Evolutionary conservation across 2,113 vertebrate genomes (phyloP).

Genomic region (Galbula dea): DNA sequence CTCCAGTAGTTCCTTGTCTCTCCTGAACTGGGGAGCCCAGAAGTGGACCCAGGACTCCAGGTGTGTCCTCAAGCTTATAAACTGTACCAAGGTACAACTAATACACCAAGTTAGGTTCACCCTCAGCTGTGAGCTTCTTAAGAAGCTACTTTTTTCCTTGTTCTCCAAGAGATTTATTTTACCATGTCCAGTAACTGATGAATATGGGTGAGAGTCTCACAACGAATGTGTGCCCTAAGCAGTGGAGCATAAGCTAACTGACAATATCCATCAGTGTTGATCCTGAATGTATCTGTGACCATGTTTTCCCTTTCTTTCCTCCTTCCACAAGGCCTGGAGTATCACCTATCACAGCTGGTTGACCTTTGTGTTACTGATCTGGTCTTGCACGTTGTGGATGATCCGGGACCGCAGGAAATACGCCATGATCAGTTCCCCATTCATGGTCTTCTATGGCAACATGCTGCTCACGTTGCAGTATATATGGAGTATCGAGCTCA

Average conservation of each 20-base stretch:
- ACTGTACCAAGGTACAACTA: too few relatives aligned
- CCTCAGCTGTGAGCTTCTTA: too few relatives aligned
- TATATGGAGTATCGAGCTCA: conserved; percentile 88
- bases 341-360: conserved; percentile 98
- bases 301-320: background rate
- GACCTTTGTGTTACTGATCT: conserved; percentile 93
- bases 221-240: background rate
- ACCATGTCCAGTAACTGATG: background rate
- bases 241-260: background rate
- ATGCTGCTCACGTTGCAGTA: conserved; percentile 90
- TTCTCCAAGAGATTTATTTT: background rate
- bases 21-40: too few relatives aligned
- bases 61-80: too few relatives aligned
- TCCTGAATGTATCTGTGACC: background rate
- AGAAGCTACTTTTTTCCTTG: too few relatives aligned
- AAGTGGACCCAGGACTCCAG: too few relatives aligned
- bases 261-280: background rate
- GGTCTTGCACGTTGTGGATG: conserved; percentile 97
- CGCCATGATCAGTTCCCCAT: conserved; percentile 94
- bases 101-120: too few relatives aligned
- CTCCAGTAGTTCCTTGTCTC: too few relatives aligned
- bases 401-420: conserved; percentile 91
- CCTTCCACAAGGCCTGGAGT: conserved; percentile 85
- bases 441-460: conserved; percentile 96
- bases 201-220: background rate